Evolutionary conservation across 2,797 vertebrate species (phyloP).

Genomic region (Coregonus sp.): DNA sequence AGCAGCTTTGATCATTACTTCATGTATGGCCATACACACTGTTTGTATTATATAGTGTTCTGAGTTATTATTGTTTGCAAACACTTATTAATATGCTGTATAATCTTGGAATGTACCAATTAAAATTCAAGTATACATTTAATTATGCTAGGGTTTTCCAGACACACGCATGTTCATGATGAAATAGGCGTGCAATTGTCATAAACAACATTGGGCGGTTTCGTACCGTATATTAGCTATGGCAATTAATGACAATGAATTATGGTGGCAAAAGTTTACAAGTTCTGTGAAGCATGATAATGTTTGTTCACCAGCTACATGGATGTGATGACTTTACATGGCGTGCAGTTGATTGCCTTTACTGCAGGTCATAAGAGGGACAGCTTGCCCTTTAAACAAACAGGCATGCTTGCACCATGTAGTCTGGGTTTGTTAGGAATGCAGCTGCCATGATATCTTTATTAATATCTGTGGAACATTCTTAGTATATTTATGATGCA

Average conservation of each 20-base stretch:
- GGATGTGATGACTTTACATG: neutral
- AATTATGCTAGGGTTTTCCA: neutral
- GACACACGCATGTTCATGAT: neutral
- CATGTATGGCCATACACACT: neutral
- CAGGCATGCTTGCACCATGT: no score
- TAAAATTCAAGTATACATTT: conserved; percentile 27
- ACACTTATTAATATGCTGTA: conserved; percentile 36
- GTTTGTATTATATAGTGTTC: neutral
- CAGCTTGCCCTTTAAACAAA: neutral
- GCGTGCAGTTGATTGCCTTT: no score
- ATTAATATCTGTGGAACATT: no score
- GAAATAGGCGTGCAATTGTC: neutral
- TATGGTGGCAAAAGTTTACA: neutral
- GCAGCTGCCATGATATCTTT: no score
- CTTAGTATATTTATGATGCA: no score
- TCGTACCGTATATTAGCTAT: neutral
- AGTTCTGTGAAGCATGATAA: neutral
- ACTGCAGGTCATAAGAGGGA: neutral
- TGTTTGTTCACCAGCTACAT: neutral
- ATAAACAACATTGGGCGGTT: neutral
- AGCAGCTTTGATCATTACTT: conserved; percentile 11
- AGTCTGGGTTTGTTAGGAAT: no score
- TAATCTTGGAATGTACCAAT: conserved; percentile 23
- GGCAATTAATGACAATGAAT: neutral
- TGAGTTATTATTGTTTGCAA: neutral